Conservation (phyloP, 92 coral and sea anemone species). For the Epizoanthus rinbou region DNA sequence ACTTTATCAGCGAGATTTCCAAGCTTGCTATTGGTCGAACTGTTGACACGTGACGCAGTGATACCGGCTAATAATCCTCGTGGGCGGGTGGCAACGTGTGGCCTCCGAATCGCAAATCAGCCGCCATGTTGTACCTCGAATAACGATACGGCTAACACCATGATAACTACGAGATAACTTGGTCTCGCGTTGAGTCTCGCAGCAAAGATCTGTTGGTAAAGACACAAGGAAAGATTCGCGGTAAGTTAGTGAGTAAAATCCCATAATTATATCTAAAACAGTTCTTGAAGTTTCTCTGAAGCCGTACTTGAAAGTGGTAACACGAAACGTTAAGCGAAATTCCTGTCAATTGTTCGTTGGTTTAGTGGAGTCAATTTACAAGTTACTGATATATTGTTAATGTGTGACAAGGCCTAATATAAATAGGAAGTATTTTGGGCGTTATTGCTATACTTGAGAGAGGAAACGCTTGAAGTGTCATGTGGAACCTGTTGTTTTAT, state of each 20-base stretch:
- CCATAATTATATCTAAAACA: not conserved
- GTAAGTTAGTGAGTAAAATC: not conserved
- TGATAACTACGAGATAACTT: not conserved
- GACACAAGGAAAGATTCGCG: not conserved
- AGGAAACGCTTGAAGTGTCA: too few species aligned
- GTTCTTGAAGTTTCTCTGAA: not conserved
- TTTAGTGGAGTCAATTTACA: too few species aligned
- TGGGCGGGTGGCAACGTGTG: conserved; percentile 33
- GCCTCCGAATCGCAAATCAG: not conserved
- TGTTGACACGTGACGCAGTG: conserved; percentile 9
- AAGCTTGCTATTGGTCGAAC: conserved; percentile 11
- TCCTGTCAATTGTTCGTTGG: too few species aligned
- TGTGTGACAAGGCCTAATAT: not conserved
- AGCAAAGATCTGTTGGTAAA: not conserved
- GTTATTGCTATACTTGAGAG: too few species aligned
- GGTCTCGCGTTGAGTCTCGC: not conserved
- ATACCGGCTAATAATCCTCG: conserved; percentile 2
- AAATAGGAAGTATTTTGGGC: not conserved
- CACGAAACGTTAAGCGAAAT: not conserved
- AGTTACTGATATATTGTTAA: not conserved
- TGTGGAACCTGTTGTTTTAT: too few species aligned
- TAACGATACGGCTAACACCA: not conserved
- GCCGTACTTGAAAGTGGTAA: not conserved
- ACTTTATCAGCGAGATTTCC: not conserved
- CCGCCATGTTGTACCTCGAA: conserved; percentile 16